Base-by-base conservation (phyloP, 2,113 vertebrate genomes). In the Phalacrocorax aristotelis region DNA sequence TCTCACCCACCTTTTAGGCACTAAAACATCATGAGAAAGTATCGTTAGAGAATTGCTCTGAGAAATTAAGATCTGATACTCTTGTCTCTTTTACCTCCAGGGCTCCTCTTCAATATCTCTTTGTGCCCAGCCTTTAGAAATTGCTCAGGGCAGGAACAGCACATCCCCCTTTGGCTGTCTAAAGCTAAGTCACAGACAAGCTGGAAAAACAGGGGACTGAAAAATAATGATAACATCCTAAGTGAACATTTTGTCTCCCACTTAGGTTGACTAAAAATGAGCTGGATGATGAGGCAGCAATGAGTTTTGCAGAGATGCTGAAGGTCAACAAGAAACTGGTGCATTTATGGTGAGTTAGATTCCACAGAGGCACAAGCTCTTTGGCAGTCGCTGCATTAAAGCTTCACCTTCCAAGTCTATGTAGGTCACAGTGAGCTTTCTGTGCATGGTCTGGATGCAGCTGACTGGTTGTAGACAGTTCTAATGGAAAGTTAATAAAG, bases 221-320 rank as follows among this genome's bases (percentile, higher is more conserved):
- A 91, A 94, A 91, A 36, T 22, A 65, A 42, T 3, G 11, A 23
- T 54, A 89, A 3, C 65, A 49, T 57, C 61, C 29, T 46, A 71
- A 96, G 46, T 19, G 49, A 91, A 93, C 51, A 6, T 77, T 80
- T 85, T 93, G 32, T 93, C 74, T 81, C 90, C 83, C 74, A 48
- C 69, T 75, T 68, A 98, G 98, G 98, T 85, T 98, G 91, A 98
- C 98, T 83, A 97, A 98, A 97, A 98, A 98, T 0, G 96, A 98
- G 29, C 91, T 98, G 36, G 95, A 98, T 64, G 98, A 98, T 42
- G 98, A 98, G 86, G 98, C 97, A 49, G 98, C 98, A 18, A 94
- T 98, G 87, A 97, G 97, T 92, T 97, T 98, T 84, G 98, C 98
- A 44, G 98, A 98, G 96, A 98, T 98, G 98, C 55, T 98, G 87